Conservation (phyloP, 2,888 invertebrate genomes). For the Sinelater perroti region DNA sequence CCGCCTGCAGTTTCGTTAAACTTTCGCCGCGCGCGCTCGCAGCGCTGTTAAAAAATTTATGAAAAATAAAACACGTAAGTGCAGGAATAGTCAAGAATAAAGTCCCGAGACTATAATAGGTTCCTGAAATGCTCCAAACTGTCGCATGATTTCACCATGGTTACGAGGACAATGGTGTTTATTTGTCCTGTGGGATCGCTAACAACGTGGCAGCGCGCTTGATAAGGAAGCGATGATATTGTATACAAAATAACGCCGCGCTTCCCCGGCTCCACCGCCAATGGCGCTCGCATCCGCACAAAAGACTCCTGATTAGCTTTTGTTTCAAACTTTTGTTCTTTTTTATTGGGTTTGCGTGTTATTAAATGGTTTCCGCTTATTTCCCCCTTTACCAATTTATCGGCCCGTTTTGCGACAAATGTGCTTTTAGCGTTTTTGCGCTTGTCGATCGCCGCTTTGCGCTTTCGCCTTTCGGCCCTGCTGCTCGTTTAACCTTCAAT, state of each 20-base stretch:
- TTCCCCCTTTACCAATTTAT: slow-evolving; percentile 36
- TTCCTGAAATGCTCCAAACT: slow-evolving; percentile 54
- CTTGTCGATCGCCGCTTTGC: no score
- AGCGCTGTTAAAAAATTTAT: slow-evolving; percentile 25
- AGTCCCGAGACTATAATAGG: slow-evolving; percentile 49
- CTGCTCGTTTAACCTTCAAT: no score
- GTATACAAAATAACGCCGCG: slow-evolving; percentile 57
- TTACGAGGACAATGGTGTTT: slow-evolving; percentile 64
- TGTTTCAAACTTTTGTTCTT: slow-evolving; percentile 42
- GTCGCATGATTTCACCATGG: slow-evolving; percentile 63
- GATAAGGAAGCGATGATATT: slow-evolving; percentile 63
- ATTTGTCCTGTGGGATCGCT: slow-evolving; percentile 63
- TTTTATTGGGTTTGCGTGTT: slow-evolving; percentile 38
- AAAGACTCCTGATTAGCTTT: slow-evolving; percentile 44
- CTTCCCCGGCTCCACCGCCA: slow-evolving; percentile 37
- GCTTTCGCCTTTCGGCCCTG: no score
- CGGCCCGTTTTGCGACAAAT: slow-evolving; percentile 28
- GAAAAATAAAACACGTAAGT: slow-evolving; percentile 38
- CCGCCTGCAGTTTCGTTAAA: background rate
- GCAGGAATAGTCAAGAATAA: slow-evolving; percentile 43
- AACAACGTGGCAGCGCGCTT: slow-evolving; percentile 61
- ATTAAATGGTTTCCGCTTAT: slow-evolving; percentile 37
- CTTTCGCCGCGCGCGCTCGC: background rate
- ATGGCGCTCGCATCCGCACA: slow-evolving; percentile 39
- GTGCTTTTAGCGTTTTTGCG: slow-evolving; percentile 22